A percentile compares a stretch with the other conserved stretches of the same genome.
phyloP scores from a whole-genome alignment of 2,888 invertebrate genomes.

The Synanthedon tipuliformis region DNA sequence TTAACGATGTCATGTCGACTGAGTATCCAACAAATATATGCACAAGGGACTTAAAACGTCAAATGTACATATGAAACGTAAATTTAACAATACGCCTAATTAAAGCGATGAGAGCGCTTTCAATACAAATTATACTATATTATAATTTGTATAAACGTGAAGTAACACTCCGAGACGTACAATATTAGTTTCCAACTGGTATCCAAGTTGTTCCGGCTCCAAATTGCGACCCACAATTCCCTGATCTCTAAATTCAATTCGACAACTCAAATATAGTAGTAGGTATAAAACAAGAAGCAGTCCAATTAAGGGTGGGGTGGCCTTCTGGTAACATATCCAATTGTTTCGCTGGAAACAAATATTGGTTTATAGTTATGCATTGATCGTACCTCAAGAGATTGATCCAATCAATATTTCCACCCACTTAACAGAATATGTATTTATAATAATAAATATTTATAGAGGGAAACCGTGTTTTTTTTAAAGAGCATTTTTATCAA shows the following conservation, averaged over 20 bases:
- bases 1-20: too few relatives aligned
- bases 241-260: conserved; percentile 4
- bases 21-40: too few relatives aligned
- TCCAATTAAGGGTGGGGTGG: conserved; percentile 2
- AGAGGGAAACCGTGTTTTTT: too few relatives aligned
- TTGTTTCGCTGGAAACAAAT: background rate
- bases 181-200: background rate
- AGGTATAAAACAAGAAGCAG: background rate
- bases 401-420: too few relatives aligned
- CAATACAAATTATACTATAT: background rate
- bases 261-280: conserved; percentile 3
- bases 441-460: too few relatives aligned
- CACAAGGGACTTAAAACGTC: too few relatives aligned
- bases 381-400: too few relatives aligned
- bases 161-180: background rate
- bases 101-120: background rate
- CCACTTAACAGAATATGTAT: too few relatives aligned
- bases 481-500: too few relatives aligned
- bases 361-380: background rate
- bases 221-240: background rate
- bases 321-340: conserved; percentile 1
- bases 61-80: background rate
- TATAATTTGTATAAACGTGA: background rate
- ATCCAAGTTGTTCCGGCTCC: conserved; percentile 1
- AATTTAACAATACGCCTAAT: conserved; percentile 6